A percentile compares a stretch with the other conserved stretches of the same genome.
Evolutionary conservation across 2,888 invertebrate genomes (phyloP).

Genomic region (Metopia argyrocephala): DNA sequence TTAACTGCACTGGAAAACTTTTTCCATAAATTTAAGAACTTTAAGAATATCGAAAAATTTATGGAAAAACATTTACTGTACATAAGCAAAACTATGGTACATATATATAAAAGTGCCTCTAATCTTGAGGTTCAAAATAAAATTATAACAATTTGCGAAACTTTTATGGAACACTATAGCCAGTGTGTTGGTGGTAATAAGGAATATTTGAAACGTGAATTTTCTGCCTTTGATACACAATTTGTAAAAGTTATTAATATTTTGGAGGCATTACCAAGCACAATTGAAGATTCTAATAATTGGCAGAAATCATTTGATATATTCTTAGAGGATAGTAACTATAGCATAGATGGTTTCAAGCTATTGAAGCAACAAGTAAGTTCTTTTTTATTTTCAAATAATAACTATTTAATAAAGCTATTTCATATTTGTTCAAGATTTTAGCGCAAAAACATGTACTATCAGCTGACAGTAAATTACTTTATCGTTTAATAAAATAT

Average conservation of each 20-base stretch:
- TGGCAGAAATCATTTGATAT: constrained; percentile 31
- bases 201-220: constrained; percentile 68
- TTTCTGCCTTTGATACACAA: constrained; percentile 62
- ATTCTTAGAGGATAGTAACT: constrained; percentile 32
- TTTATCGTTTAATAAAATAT: constrained; percentile 70
- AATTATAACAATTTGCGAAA: constrained; percentile 61
- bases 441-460: constrained; percentile 69
- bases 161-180: constrained; percentile 64
- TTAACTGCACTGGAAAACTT: constrained; percentile 46
- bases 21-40: constrained; percentile 15
- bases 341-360: constrained; percentile 35
- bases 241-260: constrained; percentile 65
- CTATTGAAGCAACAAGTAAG: constrained; percentile 42
- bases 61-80: constrained; percentile 67
- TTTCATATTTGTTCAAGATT: constrained; percentile 66
- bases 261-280: constrained; percentile 38
- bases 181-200: constrained; percentile 63
- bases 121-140: constrained; percentile 60
- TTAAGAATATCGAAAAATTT: constrained; percentile 43
- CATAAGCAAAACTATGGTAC: constrained; percentile 69
- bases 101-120: constrained; percentile 48
- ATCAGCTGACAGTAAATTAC: constrained; percentile 63
- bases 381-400: neutral
- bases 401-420: neutral
- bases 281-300: neutral